Conservation (phyloP, 2,113 vertebrate genomes). For the Rhadina sibilatrix region DNA sequence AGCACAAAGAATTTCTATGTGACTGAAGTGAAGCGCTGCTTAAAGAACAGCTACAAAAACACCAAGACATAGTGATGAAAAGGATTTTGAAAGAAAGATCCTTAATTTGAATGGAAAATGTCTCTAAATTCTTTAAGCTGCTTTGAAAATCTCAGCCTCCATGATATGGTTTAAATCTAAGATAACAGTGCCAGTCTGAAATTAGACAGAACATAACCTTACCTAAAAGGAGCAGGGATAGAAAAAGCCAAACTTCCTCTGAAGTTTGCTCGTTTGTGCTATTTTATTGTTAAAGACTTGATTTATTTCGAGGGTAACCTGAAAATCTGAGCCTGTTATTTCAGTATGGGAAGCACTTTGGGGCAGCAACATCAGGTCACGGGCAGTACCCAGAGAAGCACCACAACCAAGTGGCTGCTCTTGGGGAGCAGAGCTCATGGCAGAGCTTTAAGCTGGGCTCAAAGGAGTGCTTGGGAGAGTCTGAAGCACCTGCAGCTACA, state of each 20-base stretch:
- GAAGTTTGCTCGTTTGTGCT: not conserved
- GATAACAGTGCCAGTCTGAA: constrained; percentile 11
- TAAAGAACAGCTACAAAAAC: not conserved
- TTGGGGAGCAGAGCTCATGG: not conserved
- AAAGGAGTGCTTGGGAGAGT: not conserved
- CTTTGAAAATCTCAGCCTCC: constrained; percentile 53
- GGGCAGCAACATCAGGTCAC: not conserved
- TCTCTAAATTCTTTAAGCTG: constrained; percentile 59
- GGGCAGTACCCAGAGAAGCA: not conserved
- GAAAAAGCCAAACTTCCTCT: not conserved
- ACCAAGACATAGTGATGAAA: not conserved
- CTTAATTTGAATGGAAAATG: constrained; percentile 62
- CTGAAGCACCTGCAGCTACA: not conserved
- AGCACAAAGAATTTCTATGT: constrained; percentile 1
- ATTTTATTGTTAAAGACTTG: not conserved
- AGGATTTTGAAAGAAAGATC: constrained; percentile 49
- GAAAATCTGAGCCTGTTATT: not conserved
- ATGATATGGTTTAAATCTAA: constrained; percentile 32
- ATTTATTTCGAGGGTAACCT: not conserved
- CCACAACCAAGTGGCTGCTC: not conserved
- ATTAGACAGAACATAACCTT: not conserved
- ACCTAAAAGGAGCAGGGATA: not conserved
- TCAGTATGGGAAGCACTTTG: not conserved
- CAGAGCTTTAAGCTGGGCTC: not conserved
- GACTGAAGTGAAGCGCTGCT: not conserved